Evolutionary conservation across 2,888 invertebrate species (phyloP).

Genomic region (Habroteleia sp.): DNA sequence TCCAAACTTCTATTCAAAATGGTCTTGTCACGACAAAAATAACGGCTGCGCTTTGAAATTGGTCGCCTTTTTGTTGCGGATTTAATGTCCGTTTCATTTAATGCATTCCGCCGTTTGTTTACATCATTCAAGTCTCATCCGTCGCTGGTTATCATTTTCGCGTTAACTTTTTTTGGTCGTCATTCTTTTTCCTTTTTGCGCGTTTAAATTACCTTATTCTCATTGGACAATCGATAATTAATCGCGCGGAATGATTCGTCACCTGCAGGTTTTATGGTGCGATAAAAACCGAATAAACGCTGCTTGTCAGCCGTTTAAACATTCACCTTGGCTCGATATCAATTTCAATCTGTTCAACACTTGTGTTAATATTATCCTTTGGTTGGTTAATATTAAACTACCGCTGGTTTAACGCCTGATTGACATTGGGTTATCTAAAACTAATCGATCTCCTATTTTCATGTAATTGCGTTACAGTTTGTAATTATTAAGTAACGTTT

Average conservation of each 20-base stretch:
- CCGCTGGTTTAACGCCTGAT: conserved; percentile 14
- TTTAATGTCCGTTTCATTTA: conserved; percentile 34
- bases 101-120: conserved; percentile 34
- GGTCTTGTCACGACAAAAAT: no score
- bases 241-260: conserved; percentile 27
- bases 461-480: conserved; percentile 35
- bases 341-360: conserved; percentile 13
- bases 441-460: conserved; percentile 42
- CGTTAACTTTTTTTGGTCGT: conserved; percentile 4
- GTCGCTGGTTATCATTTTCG: conserved; percentile 7
- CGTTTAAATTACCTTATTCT: no score
- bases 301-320: background rate
- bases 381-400: conserved; percentile 24
- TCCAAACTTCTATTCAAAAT: conserved; percentile 17
- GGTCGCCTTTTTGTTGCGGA: conserved; percentile 20
- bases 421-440: conserved; percentile 43
- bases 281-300: conserved; percentile 10
- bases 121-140: conserved; percentile 18
- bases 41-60: conserved; percentile 10
- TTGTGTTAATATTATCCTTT: conserved; percentile 13
- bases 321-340: conserved; percentile 2
- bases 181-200: no score
- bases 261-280: conserved; percentile 16
- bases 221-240: conserved; percentile 26
- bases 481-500: conserved; percentile 28